phyloP scores from a whole-genome alignment of 2,113 vertebrate genomes.

The Neodon shergylaensis region DNA sequence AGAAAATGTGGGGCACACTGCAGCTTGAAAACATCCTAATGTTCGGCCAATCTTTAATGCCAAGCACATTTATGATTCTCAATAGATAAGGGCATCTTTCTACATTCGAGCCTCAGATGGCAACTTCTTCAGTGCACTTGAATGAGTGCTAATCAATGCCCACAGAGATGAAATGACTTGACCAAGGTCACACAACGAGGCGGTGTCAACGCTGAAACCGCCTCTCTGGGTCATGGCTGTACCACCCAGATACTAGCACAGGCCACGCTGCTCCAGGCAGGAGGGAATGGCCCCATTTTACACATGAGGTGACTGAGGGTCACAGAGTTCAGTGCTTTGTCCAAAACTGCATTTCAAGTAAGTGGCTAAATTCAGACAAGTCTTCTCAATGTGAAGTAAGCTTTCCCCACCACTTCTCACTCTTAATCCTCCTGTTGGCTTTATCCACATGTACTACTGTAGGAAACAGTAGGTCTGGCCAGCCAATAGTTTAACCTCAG shows the following conservation, averaged over 20 bases:
- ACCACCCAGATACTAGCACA: not conserved
- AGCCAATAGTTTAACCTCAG: not conserved
- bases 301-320: constrained; percentile 1
- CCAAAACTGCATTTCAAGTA: not conserved
- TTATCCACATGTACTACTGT: not conserved
- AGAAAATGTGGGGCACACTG: not conserved
- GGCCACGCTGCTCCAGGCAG: not conserved
- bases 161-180: not conserved
- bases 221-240: not conserved
- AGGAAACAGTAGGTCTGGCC: not conserved
- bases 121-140: not conserved
- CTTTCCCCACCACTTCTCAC: not conserved
- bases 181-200: not conserved
- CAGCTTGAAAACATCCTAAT: not conserved
- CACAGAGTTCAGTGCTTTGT: not conserved
- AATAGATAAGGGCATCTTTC: not conserved
- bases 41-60: not conserved
- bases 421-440: not conserved
- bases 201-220: not conserved
- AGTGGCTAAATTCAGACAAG: not conserved
- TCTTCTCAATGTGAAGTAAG: not conserved
- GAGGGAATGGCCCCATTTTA: not conserved
- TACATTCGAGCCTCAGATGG: not conserved
- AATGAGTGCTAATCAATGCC: not conserved
- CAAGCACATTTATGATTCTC: constrained; percentile 17